Base-by-base conservation (phyloP, 2,888 invertebrate genomes). In the Hetaerina titia region DNA sequence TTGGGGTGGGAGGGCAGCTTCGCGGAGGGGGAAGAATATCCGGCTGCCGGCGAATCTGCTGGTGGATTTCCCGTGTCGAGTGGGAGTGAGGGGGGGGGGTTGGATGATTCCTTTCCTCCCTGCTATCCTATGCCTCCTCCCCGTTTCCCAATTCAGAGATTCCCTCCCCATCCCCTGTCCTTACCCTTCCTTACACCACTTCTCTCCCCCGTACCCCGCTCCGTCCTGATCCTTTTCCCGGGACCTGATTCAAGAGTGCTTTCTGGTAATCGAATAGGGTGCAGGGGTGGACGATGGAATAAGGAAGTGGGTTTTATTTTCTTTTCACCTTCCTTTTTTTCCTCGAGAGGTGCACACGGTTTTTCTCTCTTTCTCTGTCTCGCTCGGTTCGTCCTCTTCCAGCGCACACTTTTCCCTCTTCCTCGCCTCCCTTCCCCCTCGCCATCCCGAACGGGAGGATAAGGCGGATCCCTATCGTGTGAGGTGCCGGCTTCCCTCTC, bases 171-270 rank as follows among this genome's bases (percentile, higher is more conserved):
- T 13, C 81, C 13, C n/a, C 81, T 81, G 9, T 81, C 45, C 45
- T 45, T 45, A 45, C 45, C 45, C 31, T 31, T 25, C 25, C 25
- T 19, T 25, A 25, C 74, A 13, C 69, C 17, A 15, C 69, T 69
- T 22, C 22, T 69, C 69, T 22, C 4, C 13, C 31, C 81, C 45
- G 45, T 45, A 45, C 45, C 45, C 60, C 60, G 11, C 60, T 5
- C 60, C 13, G 81, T 81, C 45, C 45, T 45, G 45, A 45, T 45
- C 81, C 81, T 81, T 81, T 81, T 81, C 25, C 81, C 15, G 81
- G 81, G 81, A 81, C 81, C 81, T 81, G 81, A 81, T 81, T 81
- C 81, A 81, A 81, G 81, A 81, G 81, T 81, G 81, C 81, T 81
- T 81, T 81, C 81, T 81, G 81, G 81, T 81, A 81, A 81, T 81